Evolutionary conservation across 2,113 vertebrate genomes (phyloP), one percentile per base, ranked within the genome.

Genomic region (Hiodon alosoides): DNA sequence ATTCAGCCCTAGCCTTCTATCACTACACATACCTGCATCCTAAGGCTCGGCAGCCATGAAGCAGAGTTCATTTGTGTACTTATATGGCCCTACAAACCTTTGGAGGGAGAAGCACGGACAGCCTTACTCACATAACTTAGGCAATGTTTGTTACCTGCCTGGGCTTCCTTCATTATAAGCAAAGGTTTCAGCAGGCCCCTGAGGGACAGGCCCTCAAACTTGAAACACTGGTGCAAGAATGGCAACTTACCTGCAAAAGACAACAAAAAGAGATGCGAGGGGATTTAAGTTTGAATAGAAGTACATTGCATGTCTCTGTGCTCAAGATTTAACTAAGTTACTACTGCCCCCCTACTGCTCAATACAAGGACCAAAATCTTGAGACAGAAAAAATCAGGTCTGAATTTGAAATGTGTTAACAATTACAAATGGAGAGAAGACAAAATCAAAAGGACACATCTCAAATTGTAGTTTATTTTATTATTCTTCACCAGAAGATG

Each of bases 171-270:
- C 4, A 75, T 77, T 75, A 69, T 51, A 75, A 51, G 47, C 71
- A 5, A 58, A 61, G 52, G 52, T n/a, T 60, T n/a, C 67, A 11
- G 53, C 5, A 47, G 55, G 48, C 57, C 31, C 17, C 31, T 3
- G 1, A 8, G 31, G 9, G 31, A 75, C 69, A 73, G 48, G 60
- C 67, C 59, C 67, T 65, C 48, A 68, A 67, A 17, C 77, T 72
- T 73, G 8, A 76, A 78, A 76, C 14, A 47, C n/a, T 3, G n/a
- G 51, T 72, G 47, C 72, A 80, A 77, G 59, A 81, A 17, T 70
- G 75, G 77, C 57, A 72, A 82, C 87, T 90, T 86, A 90, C 87
- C 87, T 88, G 60, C 60, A 83, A 82, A 65, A 74, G 52, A 86
- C n/a, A 69, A 77, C 59, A 65, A 10, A 71, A 59, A 78, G n/a